Percentiles rank a stretch among this genome's conserved stretches.
Evolutionary conservation across 2,113 vertebrate species (phyloP).

Genomic region (Zosterops japonicus): DNA sequence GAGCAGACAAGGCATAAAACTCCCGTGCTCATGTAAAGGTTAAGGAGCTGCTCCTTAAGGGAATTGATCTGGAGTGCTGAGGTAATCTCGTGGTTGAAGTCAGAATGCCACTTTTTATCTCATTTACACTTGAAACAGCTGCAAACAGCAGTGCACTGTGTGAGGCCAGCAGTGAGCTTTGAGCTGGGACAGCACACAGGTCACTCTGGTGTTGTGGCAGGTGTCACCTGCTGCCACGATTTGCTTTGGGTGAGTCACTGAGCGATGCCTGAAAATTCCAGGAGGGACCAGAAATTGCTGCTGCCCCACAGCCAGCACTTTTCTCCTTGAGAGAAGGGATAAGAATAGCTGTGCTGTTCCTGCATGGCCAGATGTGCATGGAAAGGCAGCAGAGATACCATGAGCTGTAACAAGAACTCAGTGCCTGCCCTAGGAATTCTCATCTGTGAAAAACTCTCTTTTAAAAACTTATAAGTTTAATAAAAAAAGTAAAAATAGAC

Average conservation of each 20-base stretch:
- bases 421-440: accelerated
- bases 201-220: neutral
- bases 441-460: neutral
- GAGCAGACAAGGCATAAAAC: neutral
- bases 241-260: neutral
- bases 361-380: accelerated
- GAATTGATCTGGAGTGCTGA: constrained; percentile 8
- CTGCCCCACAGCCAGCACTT: neutral
- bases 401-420: accelerated
- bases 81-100: neutral
- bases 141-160: neutral
- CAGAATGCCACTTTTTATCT: neutral
- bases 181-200: neutral
- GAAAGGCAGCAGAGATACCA: neutral
- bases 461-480: too few species aligned
- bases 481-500: too few species aligned
- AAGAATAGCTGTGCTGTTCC: neutral
- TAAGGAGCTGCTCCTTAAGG: constrained; percentile 1
- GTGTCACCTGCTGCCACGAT: neutral
- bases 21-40: neutral
- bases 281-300: neutral
- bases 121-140: neutral
- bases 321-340: neutral
- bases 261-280: accelerated
- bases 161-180: neutral